Evolutionary conservation across 1,140 invertebrate genomes (phyloP), one percentile per base, ranked within the genome.

Genomic region (Tribolium madens): DNA sequence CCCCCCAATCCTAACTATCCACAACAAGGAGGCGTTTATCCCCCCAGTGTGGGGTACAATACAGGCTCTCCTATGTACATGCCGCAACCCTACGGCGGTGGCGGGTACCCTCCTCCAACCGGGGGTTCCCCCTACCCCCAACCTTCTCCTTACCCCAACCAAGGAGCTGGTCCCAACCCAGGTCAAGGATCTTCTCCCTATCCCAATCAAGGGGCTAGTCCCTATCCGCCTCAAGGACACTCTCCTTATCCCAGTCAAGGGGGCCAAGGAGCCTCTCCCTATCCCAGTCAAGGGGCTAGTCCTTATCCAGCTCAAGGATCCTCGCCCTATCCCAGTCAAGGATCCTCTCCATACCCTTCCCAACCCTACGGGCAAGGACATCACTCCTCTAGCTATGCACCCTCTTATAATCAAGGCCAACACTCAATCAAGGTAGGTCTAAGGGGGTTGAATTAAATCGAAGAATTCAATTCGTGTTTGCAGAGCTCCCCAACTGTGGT

Each of bases 401-500:
- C 47, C 9, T 52, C 47, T 18, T 15, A 33, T 73, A 73, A 12
- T 26, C 17, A 64, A 12, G 57, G 57, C 9, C 57, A 64, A 33
- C 21, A 64, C 18, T 10, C 53, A 64, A 21, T 12, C n/a, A 64
- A 64, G 57, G 57, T 64, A 64, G n/a, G 14, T 57, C 5, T 5
- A 10, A 18, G 3, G 13, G 10, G 6, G 7, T 9, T 64, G 3
- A n/a, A 64, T 64, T 64, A 64, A 64, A 3, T 2, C 57, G n/a
- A 4, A 12, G 12, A 12, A 64, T 13, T 64, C 21, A 64, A 33
- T 64, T 64, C 1, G 12, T 2, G 17, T 2, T 87, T 86, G 31
- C 85, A 92, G 91, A 89, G 88, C 75, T 89, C 88, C 48, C 90
- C 91, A 17, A 93, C 92, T 0, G 90, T 94, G 6, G 87, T 88